phyloP scores from a whole-genome alignment of 1,140 invertebrate species.

The Drosophila auraria region DNA sequence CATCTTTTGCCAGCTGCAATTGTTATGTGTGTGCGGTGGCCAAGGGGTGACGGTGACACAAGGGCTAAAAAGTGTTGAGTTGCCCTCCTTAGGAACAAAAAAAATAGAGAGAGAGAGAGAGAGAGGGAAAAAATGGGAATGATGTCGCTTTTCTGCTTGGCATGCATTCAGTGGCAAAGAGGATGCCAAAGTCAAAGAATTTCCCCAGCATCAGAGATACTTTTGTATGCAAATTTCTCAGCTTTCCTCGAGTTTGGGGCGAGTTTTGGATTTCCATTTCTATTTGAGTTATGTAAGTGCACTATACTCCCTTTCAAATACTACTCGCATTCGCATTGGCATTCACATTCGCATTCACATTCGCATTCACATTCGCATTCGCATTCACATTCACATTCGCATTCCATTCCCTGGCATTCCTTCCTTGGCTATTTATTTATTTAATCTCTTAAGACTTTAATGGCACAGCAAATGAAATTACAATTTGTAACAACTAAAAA shows the following conservation, averaged over 20 bases:
- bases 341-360: conserved; percentile 1
- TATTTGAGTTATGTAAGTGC: conserved; percentile 33
- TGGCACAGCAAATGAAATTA: conserved; percentile 59
- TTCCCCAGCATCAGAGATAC: conserved; percentile 38
- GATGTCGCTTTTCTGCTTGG: conserved; percentile 30
- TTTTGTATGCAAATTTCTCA: conserved; percentile 52
- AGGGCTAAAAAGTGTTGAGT: conserved; percentile 9
- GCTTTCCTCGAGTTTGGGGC: conserved; percentile 26
- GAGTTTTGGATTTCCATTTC: conserved; percentile 36
- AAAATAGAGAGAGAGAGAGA: not conserved
- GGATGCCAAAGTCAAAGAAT: conserved; percentile 39
- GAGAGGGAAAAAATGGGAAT: conserved; percentile 3
- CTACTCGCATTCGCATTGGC: conserved; percentile 13
- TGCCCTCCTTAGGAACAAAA: conserved; percentile 13
- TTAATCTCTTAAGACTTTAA: conserved; percentile 62
- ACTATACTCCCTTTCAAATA: conserved; percentile 19
- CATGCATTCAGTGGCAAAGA: conserved; percentile 37
- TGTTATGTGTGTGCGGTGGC: conserved; percentile 18
- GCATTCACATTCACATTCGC: not conserved
- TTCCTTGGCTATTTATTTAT: conserved; percentile 57
- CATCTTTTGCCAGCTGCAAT: conserved; percentile 41
- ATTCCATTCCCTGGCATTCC: not conserved
- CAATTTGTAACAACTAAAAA: conserved; percentile 34
- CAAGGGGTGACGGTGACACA: not conserved
- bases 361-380: conserved; percentile 1